Evolutionary conservation across 2,797 vertebrate species (phyloP), one percentile per base, ranked within the genome.

Genomic region (Momotus momota): DNA sequence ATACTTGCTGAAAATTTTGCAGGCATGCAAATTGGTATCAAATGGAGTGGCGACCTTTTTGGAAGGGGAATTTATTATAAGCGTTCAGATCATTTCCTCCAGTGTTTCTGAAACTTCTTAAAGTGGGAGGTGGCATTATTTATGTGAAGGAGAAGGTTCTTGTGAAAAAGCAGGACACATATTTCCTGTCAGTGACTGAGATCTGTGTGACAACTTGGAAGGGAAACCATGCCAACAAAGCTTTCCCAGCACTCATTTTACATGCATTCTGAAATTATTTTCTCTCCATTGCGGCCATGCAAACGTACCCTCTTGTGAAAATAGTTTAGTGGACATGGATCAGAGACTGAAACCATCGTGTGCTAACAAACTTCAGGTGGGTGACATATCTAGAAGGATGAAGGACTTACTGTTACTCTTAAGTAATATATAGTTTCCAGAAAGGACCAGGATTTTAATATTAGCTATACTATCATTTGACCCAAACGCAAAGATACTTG

Each of bases 1-100:
- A 1, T 15, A 31, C 71, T 57, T 58, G 14, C 19, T 26, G 26
- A 74, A 88, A 86, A 40, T 31, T 78, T 73, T 64, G 12, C 15
- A 60, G 54, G 33, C 3, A 4, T 0, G 0, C 2, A 54, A n/a
- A 64, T 71, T 46, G 48, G 1, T 25, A 21, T 74, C 10, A 16
- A 45, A 46, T 26, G 14, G 14, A 51, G 5, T 5, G 5, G 13
- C 67, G 17, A 7, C 16, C 33, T 41, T 35, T 14, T 5, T 3
- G 4, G 2, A 3, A 20, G 11, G 5, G 2, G 4, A 11, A 23
- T 54, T 14, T 38, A 78, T n/a, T 77, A 5, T 10, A 62, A 65
- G 0, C 6, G 6, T 80, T 73, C 15, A 29, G 9, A 13, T 10
- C 1, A 2, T 21, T 86, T 41, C 12, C 7, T 66, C 6, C 12